These are phyloP conservation scores for Archocentrus centrarchus DNA, from an alignment of 2,113 vertebrate genomes.

Conservation along the genomic window DNA sequence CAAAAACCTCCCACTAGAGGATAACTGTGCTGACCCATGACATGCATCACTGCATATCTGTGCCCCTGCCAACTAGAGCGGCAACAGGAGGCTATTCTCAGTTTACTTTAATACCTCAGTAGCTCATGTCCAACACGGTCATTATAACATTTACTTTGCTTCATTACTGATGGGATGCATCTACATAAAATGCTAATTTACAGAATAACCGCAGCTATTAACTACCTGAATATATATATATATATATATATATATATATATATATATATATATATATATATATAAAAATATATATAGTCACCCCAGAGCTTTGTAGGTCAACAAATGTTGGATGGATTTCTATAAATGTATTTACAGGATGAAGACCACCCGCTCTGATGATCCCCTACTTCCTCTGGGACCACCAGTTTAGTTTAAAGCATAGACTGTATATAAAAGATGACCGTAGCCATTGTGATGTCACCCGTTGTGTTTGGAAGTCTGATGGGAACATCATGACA, in stretches of 20 bases:
- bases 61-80: background rate
- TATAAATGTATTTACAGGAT: background rate
- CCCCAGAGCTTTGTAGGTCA: background rate
- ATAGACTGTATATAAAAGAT: background rate
- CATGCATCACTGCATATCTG: slow-evolving; percentile 6
- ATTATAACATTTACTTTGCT: background rate
- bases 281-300: too few species aligned
- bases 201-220: background rate
- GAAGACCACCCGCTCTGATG: background rate
- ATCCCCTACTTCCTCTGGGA: background rate
- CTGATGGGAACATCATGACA: too few species aligned
- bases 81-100: background rate
- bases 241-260: too few species aligned
- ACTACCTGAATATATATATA: too few species aligned
- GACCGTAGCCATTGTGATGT: rapidly evolving
- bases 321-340: background rate
- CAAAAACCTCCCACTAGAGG: background rate
- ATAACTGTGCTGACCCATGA: slow-evolving; percentile 12
- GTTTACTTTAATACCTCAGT: background rate
- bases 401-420: background rate
- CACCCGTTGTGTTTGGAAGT: background rate
- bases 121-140: background rate
- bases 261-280: too few species aligned
- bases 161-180: background rate
- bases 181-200: background rate